Percentiles rank a stretch among this genome's conserved stretches.
Evolutionary conservation across 2,797 vertebrate genomes (phyloP).

Genomic region (Enteromius unitaeniatus): DNA sequence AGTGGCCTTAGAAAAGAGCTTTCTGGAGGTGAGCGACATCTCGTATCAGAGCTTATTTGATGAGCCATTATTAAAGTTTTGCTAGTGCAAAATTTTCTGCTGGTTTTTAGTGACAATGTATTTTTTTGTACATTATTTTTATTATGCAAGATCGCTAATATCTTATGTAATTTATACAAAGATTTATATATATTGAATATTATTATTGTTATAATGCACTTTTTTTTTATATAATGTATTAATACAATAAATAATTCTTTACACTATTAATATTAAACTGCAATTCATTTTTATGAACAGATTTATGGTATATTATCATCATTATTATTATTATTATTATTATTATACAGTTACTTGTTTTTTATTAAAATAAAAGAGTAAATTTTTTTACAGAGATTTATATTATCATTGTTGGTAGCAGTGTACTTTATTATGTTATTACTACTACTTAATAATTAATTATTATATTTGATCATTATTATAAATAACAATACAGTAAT

Average conservation of each 20-base stretch:
- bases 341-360: background rate
- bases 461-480: background rate
- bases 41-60: constrained; percentile 30
- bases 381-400: background rate
- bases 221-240: background rate
- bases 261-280: background rate
- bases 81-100: background rate
- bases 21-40: constrained; percentile 90
- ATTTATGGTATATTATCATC: background rate
- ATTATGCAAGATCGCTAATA: background rate
- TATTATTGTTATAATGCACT: background rate
- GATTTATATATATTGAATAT: background rate
- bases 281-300: background rate
- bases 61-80: background rate
- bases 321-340: too few species aligned
- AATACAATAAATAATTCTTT: background rate
- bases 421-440: background rate
- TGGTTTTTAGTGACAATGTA: background rate
- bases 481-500: background rate
- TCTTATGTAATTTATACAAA: background rate
- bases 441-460: background rate
- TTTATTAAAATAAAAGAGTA: too few species aligned
- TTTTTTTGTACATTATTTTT: too few species aligned
- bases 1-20: constrained; percentile 99
- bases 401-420: background rate